Evolutionary conservation across 2,888 invertebrate species (phyloP).

Genomic region (Scaeva pyrastri): DNA sequence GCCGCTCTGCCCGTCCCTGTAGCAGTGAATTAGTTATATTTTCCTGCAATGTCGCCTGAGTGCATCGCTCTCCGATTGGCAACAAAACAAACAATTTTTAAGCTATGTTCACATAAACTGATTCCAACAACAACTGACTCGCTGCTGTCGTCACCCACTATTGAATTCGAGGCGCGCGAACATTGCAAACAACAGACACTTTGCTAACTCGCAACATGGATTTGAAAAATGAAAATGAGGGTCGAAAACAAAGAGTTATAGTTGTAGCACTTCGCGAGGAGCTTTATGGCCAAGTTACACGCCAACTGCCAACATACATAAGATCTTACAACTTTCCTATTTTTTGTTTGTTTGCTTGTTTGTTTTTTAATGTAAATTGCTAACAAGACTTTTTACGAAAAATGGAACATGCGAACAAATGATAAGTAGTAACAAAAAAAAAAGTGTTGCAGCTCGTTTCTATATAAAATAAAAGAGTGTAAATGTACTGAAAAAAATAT

Average conservation of each 20-base stretch:
- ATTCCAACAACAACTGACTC: neutral
- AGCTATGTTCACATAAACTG: constrained; percentile 48
- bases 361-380: constrained; percentile 56
- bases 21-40: constrained; percentile 46
- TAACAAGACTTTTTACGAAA: constrained; percentile 64
- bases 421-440: neutral
- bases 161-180: constrained; percentile 52
- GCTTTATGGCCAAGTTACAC: constrained; percentile 68
- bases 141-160: constrained; percentile 59
- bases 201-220: constrained; percentile 56
- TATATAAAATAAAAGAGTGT: neutral
- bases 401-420: constrained; percentile 60
- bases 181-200: constrained; percentile 66
- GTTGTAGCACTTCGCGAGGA: constrained; percentile 60
- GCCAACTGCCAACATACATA: no score
- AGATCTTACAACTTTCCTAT: constrained; percentile 49
- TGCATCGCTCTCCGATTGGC: constrained; percentile 19
- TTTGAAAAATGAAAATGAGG: constrained; percentile 43
- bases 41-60: constrained; percentile 44
- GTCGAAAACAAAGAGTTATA: constrained; percentile 64
- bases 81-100: constrained; percentile 38
- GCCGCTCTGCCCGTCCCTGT: neutral
- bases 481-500: neutral
- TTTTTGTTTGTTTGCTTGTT: constrained; percentile 19
- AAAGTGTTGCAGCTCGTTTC: constrained; percentile 1